These are phyloP conservation scores for Lepidurus couesii DNA, from an alignment of 1,140 invertebrate genomes.

Conservation along the genomic window DNA sequence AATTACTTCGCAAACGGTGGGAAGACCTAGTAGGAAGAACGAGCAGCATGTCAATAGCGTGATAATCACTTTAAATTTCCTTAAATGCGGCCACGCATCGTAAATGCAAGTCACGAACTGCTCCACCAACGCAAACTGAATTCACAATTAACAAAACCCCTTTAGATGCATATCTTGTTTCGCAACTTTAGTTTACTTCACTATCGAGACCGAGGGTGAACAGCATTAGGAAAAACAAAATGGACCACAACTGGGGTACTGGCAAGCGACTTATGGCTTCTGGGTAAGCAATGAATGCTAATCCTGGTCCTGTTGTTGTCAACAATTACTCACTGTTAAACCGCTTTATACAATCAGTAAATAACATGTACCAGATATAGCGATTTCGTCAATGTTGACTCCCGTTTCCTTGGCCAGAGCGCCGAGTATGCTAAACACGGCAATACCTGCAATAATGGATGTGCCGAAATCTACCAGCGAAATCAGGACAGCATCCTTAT, in stretches of 20 bases:
- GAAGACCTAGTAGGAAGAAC: conserved; percentile 66
- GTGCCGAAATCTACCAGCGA: conserved; percentile 46
- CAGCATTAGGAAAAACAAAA: conserved; percentile 49
- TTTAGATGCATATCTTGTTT: neutral
- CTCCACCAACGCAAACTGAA: conserved; percentile 69
- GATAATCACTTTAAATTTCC: conserved; percentile 65
- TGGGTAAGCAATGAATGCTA: conserved; percentile 41
- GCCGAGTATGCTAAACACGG: conserved; percentile 48
- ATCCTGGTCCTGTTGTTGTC: conserved; percentile 37
- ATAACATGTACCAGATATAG: conserved; percentile 35
- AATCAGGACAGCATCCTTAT: conserved; percentile 47
- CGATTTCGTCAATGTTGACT: conserved; percentile 38
- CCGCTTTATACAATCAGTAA: conserved; percentile 10
- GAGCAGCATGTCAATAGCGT: conserved; percentile 61
- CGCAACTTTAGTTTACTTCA: conserved; percentile 40
- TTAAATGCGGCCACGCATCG: conserved; percentile 63
- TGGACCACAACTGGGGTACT: conserved; percentile 45
- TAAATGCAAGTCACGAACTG: conserved; percentile 72
- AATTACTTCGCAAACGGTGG: conserved; percentile 69
- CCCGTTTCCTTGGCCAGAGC: conserved; percentile 42
- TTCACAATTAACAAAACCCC: conserved; percentile 15
- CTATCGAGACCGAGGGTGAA: conserved; percentile 55
- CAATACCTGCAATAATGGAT: conserved; percentile 46
- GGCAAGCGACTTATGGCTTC: conserved; percentile 38
- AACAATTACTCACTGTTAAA: neutral